Base-by-base conservation (phyloP, 2,888 invertebrate genomes). In the Peribatodes rhomboidaria region DNA sequence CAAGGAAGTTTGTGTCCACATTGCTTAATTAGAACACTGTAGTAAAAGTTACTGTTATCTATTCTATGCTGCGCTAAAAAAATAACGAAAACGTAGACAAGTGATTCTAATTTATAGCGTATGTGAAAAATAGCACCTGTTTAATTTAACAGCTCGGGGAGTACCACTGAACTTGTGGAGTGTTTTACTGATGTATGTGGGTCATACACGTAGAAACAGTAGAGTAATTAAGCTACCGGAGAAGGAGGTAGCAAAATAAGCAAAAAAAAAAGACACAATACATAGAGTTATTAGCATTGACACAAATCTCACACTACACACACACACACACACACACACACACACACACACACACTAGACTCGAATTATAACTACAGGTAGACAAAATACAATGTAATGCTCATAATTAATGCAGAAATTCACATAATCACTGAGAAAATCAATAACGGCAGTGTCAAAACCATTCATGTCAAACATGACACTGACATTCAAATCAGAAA, bases 401-500 rank as follows among this genome's bases (percentile, higher is more conserved):
- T 2, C n/a, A 44, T 31, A 44, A 55, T 37, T 16, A 44, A 7
- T 6, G 18, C 35, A 22, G 22, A 46, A 31, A 54, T 18, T 16
- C 14, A 35, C 20, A 27, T 4, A 49, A 55, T 50, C 42, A 44
- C 16, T 52, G 55, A 14, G 58, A 60, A 65, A 61, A 65, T 65
- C 65, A 16, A 65, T 65, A 65, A 41, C 60, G 49, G 53, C 58
- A 44, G 42, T 41, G 52, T 16, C 52, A 47, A 20, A 39, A 52
- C 13, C 27, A 22, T 31, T 44, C 35, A 31, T 11, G 60, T 52
- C 52, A 56, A 14, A 50, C 14, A 10, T 59, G 60, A 61, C 60
- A 65, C 50, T 56, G 65, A 31, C 58, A 49, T 47, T 53, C 18
- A 35, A 65, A 46, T n/a, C n/a, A n/a, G 33, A 31, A 35, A 47